Percentiles rank a stretch among this genome's conserved stretches.
phyloP scores from a whole-genome alignment of 2,888 invertebrate species.

The Brachyptera risi region DNA sequence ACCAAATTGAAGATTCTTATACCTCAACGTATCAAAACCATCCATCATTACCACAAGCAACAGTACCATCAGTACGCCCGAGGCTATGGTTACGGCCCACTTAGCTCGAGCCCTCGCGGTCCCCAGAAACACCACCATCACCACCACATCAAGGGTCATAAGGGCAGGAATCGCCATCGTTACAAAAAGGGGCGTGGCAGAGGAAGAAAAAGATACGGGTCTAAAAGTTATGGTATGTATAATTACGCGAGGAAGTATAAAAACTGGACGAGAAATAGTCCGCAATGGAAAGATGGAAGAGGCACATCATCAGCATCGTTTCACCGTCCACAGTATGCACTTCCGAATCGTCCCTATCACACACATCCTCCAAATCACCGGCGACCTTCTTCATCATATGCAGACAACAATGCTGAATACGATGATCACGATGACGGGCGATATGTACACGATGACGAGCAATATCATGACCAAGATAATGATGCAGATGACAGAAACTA shows the following conservation, averaged over 20 bases:
- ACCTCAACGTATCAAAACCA: constrained; percentile 25
- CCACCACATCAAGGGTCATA: constrained; percentile 1
- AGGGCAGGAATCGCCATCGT: background rate
- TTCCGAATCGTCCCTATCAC: background rate
- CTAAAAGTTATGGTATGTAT: constrained; percentile 23
- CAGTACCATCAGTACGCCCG: constrained; percentile 23
- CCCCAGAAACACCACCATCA: background rate
- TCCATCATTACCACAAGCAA: constrained; percentile 27
- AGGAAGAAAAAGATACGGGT: constrained; percentile 10
- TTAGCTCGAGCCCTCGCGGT: background rate
- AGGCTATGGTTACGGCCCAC: constrained; percentile 25
- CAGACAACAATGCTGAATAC: constrained; percentile 1
- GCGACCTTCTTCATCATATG: background rate
- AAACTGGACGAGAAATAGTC: constrained; percentile 20
- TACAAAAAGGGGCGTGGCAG: constrained; percentile 20
- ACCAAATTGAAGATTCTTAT: constrained; percentile 25
- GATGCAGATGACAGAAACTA: background rate
- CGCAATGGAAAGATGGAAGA: background rate
- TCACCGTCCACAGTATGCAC: background rate
- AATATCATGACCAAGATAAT: background rate
- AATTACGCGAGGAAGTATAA: constrained; percentile 26
- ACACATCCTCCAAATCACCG: background rate
- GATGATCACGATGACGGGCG: background rate
- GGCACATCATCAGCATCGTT: constrained; percentile 6
- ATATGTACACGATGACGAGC: background rate